These are phyloP conservation scores for Eremophila alpestris DNA, from an alignment of 2,797 vertebrate species.

Conservation along the genomic window DNA sequence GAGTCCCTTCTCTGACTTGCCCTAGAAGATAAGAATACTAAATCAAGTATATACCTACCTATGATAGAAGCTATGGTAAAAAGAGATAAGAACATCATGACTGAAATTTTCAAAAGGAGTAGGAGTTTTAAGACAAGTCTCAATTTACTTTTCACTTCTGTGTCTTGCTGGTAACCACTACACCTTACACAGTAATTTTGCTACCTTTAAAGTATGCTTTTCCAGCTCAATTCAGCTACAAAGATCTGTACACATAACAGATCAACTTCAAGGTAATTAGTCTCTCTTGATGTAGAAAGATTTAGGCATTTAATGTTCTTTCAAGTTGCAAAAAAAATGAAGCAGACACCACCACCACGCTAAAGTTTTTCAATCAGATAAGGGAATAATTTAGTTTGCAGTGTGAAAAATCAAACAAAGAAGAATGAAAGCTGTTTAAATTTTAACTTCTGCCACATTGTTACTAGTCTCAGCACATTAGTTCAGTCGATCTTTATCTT, in stretches of 20 bases:
- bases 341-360: neutral
- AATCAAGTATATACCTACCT: neutral
- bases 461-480: slow-evolving; percentile 45
- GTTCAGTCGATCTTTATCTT: slow-evolving; percentile 61
- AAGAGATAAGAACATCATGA: neutral
- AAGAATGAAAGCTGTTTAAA: slow-evolving; percentile 53
- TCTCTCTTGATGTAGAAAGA: slow-evolving; percentile 15
- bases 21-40: neutral
- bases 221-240: neutral
- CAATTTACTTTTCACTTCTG: neutral
- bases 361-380: slow-evolving; percentile 25
- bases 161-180: neutral
- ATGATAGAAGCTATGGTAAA: neutral
- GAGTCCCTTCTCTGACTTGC: neutral
- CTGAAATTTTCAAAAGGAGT: neutral
- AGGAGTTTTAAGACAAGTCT: neutral
- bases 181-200: neutral
- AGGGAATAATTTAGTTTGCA: slow-evolving; percentile 19
- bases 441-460: slow-evolving; percentile 61
- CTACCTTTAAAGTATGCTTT: neutral
- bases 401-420: slow-evolving; percentile 62
- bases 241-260: neutral
- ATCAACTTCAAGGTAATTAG: slow-evolving; percentile 33
- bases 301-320: neutral
- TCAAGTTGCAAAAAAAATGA: slow-evolving; percentile 16